Evolutionary conservation across 2,888 invertebrate species (phyloP).

Genomic region (Drosophila longiperda): DNA sequence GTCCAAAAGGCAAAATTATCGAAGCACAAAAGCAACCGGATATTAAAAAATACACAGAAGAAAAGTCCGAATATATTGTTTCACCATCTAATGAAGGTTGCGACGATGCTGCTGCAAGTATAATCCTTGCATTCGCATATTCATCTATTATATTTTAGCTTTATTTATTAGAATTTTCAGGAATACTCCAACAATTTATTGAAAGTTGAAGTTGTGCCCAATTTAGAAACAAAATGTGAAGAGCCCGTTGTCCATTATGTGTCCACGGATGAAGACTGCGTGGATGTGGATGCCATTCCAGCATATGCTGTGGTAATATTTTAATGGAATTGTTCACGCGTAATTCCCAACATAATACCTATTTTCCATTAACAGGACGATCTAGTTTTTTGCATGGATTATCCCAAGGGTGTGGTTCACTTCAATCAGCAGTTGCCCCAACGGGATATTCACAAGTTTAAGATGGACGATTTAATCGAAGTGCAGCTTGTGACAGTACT

Average conservation of each 20-base stretch:
- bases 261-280: slow-evolving; percentile 57
- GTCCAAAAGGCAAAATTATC: not conserved
- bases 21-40: not conserved
- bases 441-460: slow-evolving; percentile 32
- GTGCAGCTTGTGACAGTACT: slow-evolving; percentile 55
- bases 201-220: not conserved
- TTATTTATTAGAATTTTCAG: slow-evolving; percentile 14
- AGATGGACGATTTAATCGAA: slow-evolving; percentile 13
- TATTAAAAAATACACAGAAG: not conserved
- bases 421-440: slow-evolving; percentile 60
- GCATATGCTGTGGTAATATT: slow-evolving; percentile 75
- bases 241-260: slow-evolving; percentile 3
- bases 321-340: not conserved
- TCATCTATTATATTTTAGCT: not conserved
- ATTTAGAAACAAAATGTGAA: not conserved
- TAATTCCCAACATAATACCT: not conserved
- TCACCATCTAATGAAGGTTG: slow-evolving; percentile 19
- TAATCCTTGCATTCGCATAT: not conserved
- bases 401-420: slow-evolving; percentile 70
- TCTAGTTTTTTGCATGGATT: slow-evolving; percentile 71
- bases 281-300: slow-evolving; percentile 76
- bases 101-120: slow-evolving; percentile 21
- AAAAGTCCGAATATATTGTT: not conserved
- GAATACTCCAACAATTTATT: not conserved
- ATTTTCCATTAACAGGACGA: slow-evolving; percentile 56